Conservation (phyloP, 2,888 invertebrate species). For the Orthosia incerta region DNA sequence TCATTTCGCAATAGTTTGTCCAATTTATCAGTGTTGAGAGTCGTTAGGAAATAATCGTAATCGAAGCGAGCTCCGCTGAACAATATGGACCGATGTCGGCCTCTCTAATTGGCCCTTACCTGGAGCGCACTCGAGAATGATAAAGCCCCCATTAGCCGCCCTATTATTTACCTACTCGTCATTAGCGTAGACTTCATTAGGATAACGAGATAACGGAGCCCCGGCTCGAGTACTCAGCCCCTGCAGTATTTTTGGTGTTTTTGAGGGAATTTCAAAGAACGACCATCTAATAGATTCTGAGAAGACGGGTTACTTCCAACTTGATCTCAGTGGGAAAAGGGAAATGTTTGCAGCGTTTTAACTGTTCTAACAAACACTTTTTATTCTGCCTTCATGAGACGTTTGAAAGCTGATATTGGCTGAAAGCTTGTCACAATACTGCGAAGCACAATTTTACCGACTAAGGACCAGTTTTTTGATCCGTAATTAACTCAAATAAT, state of each 20-base stretch:
- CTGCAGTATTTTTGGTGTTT: constrained; percentile 86
- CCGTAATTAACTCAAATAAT: no score
- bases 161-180: constrained; percentile 91
- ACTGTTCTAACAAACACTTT: constrained; percentile 20
- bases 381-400: not conserved
- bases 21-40: constrained; percentile 89
- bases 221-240: constrained; percentile 80
- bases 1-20: constrained; percentile 90
- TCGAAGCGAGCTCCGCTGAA: constrained; percentile 89
- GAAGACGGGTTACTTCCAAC: constrained; percentile 22
- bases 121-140: constrained; percentile 91
- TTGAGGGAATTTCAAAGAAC: constrained; percentile 81
- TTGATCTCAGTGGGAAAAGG: constrained; percentile 9
- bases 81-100: constrained; percentile 90
- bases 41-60: constrained; percentile 90
- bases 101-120: constrained; percentile 91
- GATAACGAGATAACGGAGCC: constrained; percentile 91
- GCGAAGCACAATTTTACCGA: not conserved
- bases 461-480: no score
- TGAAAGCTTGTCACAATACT: constrained; percentile 2
- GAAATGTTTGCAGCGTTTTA: constrained; percentile 1
- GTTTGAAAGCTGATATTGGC: constrained; percentile 1
- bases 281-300: constrained; percentile 64
- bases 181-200: constrained; percentile 91
- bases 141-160: constrained; percentile 91